Conservation (phyloP, 1,140 invertebrate genomes). For the Geopemphigus sp. region DNA sequence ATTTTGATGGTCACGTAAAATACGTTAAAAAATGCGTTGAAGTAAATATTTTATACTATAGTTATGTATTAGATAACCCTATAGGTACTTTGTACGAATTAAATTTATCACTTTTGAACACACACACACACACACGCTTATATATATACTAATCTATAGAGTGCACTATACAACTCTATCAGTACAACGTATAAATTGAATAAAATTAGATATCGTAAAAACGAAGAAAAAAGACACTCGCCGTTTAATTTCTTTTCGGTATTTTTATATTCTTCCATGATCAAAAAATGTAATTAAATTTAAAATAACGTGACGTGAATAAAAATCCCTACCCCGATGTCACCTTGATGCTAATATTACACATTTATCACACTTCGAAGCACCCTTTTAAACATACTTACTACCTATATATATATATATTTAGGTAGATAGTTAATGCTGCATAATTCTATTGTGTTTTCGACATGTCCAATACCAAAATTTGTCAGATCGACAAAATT, state of each 20-base stretch:
- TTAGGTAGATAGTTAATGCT: not conserved
- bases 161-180: too few species aligned
- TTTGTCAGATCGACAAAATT: constrained; percentile 11
- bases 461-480: constrained; percentile 14
- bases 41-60: too few species aligned
- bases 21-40: too few species aligned
- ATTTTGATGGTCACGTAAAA: not conserved
- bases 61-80: too few species aligned
- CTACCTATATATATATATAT: constrained; percentile 14
- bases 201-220: not conserved
- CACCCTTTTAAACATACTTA: constrained; percentile 10
- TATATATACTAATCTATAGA: not conserved
- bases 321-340: not conserved
- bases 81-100: not conserved
- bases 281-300: constrained; percentile 36
- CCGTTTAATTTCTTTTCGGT: not conserved
- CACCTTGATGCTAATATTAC: constrained; percentile 4
- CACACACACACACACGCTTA: too few species aligned
- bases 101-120: too few species aligned
- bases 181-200: not conserved
- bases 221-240: not conserved
- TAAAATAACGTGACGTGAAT: constrained; percentile 28
- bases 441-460: not conserved
- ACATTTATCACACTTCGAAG: constrained; percentile 15
- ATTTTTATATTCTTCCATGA: not conserved